Conservation (phyloP, 1,140 invertebrate species). For the Diabrotica virgifera region DNA sequence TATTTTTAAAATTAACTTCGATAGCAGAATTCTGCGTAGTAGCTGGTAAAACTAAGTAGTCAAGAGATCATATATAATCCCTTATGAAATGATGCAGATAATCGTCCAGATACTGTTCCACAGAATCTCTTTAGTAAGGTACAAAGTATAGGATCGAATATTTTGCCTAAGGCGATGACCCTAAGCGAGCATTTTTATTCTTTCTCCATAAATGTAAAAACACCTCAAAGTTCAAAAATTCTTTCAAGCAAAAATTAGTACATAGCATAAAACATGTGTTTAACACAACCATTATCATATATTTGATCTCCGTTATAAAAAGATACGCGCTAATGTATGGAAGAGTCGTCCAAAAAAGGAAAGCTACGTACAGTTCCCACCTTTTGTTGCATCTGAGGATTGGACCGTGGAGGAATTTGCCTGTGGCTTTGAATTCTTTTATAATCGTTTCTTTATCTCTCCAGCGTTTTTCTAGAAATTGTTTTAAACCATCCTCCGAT, state of each 20-base stretch:
- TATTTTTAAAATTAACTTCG: too few relatives aligned
- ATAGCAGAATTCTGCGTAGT: too few relatives aligned
- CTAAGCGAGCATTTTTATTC: too few relatives aligned
- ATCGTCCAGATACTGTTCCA: too few relatives aligned
- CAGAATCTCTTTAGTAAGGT: too few relatives aligned
- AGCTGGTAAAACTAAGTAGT: too few relatives aligned
- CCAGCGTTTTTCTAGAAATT: conserved; percentile 74
- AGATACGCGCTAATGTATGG: conserved; percentile 48
- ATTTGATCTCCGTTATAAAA: conserved; percentile 49
- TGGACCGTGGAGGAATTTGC: conserved; percentile 47
- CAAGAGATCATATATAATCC: too few relatives aligned
- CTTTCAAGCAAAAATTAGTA: conserved; percentile 53
- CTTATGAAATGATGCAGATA: too few relatives aligned
- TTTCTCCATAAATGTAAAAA: conserved; percentile 24
- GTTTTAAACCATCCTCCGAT: conserved; percentile 56
- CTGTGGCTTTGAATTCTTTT: conserved; percentile 56
- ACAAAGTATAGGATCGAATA: too few relatives aligned
- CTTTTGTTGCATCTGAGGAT: conserved; percentile 41
- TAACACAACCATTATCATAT: conserved; percentile 52
- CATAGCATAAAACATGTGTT: conserved; percentile 51
- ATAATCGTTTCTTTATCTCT: conserved; percentile 64
- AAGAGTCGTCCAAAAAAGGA: conserved; percentile 56
- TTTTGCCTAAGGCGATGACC: too few relatives aligned
- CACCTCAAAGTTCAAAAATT: conserved; percentile 57
- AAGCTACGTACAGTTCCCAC: conserved; percentile 52